Percentiles rank a stretch among this genome's conserved stretches.
Evolutionary conservation across 1,140 invertebrate genomes (phyloP).

Genomic region (Papilio glaucus): DNA sequence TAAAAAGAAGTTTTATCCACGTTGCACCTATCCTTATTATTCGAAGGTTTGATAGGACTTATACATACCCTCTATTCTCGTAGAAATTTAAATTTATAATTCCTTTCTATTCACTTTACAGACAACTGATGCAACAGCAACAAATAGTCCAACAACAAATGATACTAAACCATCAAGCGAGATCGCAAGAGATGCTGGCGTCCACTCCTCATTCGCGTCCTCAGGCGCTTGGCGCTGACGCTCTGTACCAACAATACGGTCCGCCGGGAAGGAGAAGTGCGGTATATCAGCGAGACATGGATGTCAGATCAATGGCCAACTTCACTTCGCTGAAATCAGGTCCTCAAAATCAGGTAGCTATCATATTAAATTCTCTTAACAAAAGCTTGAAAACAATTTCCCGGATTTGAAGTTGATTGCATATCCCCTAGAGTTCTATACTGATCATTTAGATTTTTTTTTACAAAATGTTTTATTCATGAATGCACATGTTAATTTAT

Average conservation of each 20-base stretch:
- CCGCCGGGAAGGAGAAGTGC: constrained; percentile 72
- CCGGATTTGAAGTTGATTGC: too few species aligned
- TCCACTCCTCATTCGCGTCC: constrained; percentile 73
- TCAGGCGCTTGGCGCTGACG: constrained; percentile 71
- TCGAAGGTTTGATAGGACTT: too few species aligned
- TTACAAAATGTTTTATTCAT: too few species aligned
- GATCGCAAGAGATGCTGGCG: constrained; percentile 84
- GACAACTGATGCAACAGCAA: constrained; percentile 86
- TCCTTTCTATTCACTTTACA: constrained; percentile 43
- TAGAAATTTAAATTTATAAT: background rate
- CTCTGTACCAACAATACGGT: constrained; percentile 76
- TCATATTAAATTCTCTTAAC: background rate
- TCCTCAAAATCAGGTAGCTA: constrained; percentile 66
- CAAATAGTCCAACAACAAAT: constrained; percentile 82
- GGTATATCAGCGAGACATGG: constrained; percentile 73
- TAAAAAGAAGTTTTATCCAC: too few species aligned
- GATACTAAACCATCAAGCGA: constrained; percentile 80
- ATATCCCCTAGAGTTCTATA: background rate
- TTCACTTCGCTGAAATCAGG: constrained; percentile 76
- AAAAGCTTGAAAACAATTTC: too few species aligned
- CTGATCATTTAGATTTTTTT: too few species aligned
- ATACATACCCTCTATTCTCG: background rate
- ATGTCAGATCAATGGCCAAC: constrained; percentile 74
- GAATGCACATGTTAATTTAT: background rate
- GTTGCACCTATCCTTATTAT: too few species aligned